Evolutionary conservation across 92 coral and sea anemone genomes (phyloP).

Genomic region (Diadumene lineata): DNA sequence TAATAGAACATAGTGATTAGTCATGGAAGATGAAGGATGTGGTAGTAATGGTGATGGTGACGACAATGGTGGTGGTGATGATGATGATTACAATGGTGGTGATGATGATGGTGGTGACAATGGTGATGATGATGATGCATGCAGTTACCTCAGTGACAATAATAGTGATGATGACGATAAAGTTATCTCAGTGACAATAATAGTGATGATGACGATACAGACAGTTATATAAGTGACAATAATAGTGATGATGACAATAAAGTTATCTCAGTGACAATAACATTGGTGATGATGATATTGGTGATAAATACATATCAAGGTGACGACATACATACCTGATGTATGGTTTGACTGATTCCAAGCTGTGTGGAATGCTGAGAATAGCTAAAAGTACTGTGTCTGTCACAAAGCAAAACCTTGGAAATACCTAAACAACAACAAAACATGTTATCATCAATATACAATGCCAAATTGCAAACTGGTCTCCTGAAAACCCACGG

Average conservation of each 20-base stretch:
- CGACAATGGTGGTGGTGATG: background rate
- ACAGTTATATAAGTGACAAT: too few species aligned
- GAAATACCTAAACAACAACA: constrained; percentile 73
- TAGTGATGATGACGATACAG: background rate
- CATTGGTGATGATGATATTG: background rate
- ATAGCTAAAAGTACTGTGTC: constrained; percentile 89
- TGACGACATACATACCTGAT: constrained; percentile 91
- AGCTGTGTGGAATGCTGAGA: constrained; percentile 85
- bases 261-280: too few species aligned
- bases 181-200: too few species aligned
- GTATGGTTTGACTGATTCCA: constrained; percentile 92
- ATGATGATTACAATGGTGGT: background rate
- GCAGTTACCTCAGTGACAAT: too few species aligned
- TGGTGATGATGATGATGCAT: background rate
- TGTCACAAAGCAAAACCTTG: constrained; percentile 95
- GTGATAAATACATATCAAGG: too few species aligned
- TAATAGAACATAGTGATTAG: background rate
- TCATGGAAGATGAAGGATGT: too few species aligned
- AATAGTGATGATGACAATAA: background rate
- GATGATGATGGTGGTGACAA: background rate
- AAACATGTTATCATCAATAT: too few species aligned
- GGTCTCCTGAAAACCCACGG: background rate
- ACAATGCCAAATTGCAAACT: background rate
- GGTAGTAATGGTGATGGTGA: background rate
- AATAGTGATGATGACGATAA: background rate